Evolutionary conservation across 2,888 invertebrate genomes (phyloP), one percentile per base, ranked within the genome.

Genomic region (Euclidia mi): DNA sequence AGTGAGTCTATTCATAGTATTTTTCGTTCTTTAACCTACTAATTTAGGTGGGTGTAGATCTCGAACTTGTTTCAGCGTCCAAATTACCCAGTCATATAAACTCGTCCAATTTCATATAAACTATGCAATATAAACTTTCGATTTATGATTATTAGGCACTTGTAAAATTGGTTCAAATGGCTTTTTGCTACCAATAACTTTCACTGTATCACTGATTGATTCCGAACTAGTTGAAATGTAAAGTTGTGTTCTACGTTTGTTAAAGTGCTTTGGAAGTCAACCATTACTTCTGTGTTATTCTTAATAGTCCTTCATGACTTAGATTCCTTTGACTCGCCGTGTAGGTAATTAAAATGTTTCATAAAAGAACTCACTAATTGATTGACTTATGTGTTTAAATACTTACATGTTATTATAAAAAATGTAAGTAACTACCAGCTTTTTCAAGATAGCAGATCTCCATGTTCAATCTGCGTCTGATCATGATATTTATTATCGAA

Each of bases 121-220:
- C 15, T 15, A 37, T 18, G 37, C 37, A 3, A 37, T 17, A 1
- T 17, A 1, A 18, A 37, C 10, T n/a, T 10, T 15, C 9, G 7
- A 15, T 35, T 15, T 40, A 15, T 15, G 34, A 49, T 41, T 7
- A 40, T 32, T 31, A 34, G 12, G 7, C 1, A 40, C 20, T 1
- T 20, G 11, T 17, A 20, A n/a, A 25, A 48, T 18, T 15, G 9
- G 20, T 25, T 10, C 2, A 35, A 29, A 29, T 6, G 18, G 20
- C 14, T 25, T 6, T 3, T 2, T 12, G 1, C 11, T 15, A 7
- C 18, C 20, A 11, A 28, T 29, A 48, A 35, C 34, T 62, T 55
- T 51, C 37, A 46, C 34, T 25, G 32, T 11, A 52, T 41, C 12
- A 58, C 35, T 58, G 48, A 56, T 56, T 55, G 46, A 57, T 44